Base-by-base conservation (phyloP, 2,113 vertebrate genomes). In the Mormyrus lacerda region DNA sequence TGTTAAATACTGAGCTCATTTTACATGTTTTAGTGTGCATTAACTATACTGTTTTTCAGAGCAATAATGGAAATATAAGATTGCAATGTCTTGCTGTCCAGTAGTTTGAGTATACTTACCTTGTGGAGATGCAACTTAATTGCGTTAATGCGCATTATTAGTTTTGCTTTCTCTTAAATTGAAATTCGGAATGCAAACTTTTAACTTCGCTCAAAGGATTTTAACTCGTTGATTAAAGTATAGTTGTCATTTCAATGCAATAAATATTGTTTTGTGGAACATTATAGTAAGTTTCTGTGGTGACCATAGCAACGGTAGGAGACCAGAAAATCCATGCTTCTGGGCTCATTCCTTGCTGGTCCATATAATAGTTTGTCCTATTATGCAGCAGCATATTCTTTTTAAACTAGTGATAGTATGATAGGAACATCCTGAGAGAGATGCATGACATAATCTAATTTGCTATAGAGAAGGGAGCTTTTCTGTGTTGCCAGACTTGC, bases 221-320 rank as follows among this genome's bases (percentile, higher is more conserved):
- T 84, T 24, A 84, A 84, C 45, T 45, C n/a, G n/a, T n/a, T n/a
- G n/a, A n/a, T n/a, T n/a, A n/a, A n/a, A n/a, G n/a, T n/a, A n/a
- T n/a, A n/a, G n/a, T n/a, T n/a, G n/a, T n/a, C n/a, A 51, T 45
- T n/a, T 85, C 47, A 31, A 5, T 17, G 24, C 84, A 85, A 50
- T 47, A n/a, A 15, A 27, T 9, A 35, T 50, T 51, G 47, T 48
- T 31, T 21, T 86, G 84, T 53, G 27, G n/a, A 47, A 15, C 27
- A 21, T 47, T 8, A n/a, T 48, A 17, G 88, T 89, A 51, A 24
- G 51, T 48, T 65, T 10, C 88, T 85, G 58, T 35, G 4, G 88
- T 89, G 85, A 85, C 82, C 82, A 85, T 61, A 83, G 79, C 82
- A 89, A 89, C 88, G n/a, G 39, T n/a, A 27, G 24, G 11, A 61